phyloP scores from a whole-genome alignment of 1,140 invertebrate species.

The Rhagoletis zephyria region DNA sequence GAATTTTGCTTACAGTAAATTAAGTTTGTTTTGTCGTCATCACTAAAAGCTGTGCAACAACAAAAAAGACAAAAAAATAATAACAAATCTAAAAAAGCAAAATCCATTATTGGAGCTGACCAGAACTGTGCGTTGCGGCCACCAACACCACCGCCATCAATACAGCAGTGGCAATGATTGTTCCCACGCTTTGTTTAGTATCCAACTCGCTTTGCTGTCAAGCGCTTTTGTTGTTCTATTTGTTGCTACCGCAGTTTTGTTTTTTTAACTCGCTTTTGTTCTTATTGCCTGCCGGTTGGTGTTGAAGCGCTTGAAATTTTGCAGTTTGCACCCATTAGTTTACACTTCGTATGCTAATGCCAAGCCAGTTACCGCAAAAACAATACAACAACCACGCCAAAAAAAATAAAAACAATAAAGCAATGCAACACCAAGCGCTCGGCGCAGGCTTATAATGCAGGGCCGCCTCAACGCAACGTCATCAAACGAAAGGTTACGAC shows the following conservation, averaged over 20 bases:
- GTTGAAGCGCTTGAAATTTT: conserved; percentile 37
- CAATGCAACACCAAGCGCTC: background rate
- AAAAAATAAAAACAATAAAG: background rate
- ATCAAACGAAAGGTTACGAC: conserved; percentile 25
- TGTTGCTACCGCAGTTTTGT: too few species aligned
- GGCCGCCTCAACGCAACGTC: background rate
- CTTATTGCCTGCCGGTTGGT: background rate
- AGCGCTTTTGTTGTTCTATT: conserved; percentile 26
- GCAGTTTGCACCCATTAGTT: conserved; percentile 56
- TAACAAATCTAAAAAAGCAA: background rate
- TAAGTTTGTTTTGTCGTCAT: conserved; percentile 50
- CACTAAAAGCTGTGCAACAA: background rate
- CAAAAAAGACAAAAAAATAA: background rate
- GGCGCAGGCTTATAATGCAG: background rate
- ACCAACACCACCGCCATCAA: background rate
- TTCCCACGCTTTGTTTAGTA: conserved; percentile 52
- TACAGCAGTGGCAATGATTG: background rate
- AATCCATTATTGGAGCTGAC: conserved; percentile 11
- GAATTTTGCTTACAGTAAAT: conserved; percentile 47
- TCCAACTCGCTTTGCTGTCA: background rate
- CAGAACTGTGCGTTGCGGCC: background rate
- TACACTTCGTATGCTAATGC: conserved; percentile 55
- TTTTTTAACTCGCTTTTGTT: too few species aligned
- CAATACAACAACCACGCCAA: background rate
- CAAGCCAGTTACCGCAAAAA: background rate